Evolutionary conservation across 2,797 vertebrate species (phyloP).

Genomic region (Ctenopoma kingsleyae): DNA sequence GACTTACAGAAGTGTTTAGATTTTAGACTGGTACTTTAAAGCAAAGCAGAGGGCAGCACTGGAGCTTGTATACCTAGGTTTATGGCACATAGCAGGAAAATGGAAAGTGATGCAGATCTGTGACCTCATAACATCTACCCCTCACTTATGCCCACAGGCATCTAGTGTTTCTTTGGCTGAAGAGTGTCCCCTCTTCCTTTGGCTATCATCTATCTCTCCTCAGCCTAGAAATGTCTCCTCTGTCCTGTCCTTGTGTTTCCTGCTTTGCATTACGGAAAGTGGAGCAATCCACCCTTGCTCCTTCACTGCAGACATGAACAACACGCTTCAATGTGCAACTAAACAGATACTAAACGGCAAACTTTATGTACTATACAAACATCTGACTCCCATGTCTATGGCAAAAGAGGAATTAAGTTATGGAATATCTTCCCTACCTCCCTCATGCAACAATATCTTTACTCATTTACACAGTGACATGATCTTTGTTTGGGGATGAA

Average conservation of each 20-base stretch:
- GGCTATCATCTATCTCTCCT: slow-evolving; percentile 73
- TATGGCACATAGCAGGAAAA: slow-evolving; percentile 33
- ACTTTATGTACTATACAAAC: neutral
- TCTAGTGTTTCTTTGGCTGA: slow-evolving; percentile 55
- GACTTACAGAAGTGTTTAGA: slow-evolving; percentile 3
- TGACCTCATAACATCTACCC: slow-evolving; percentile 56
- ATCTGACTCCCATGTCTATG: neutral
- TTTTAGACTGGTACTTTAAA: neutral
- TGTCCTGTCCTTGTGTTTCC: slow-evolving; percentile 61
- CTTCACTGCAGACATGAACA: slow-evolving; percentile 46
- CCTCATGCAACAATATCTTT: neutral
- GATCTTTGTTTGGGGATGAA: neutral
- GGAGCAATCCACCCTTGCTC: slow-evolving; percentile 70
- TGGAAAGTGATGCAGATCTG: slow-evolving; percentile 49
- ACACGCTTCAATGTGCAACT: slow-evolving; percentile 10
- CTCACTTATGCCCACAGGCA: slow-evolving; percentile 43
- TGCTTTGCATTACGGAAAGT: slow-evolving; percentile 66
- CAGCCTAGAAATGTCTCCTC: slow-evolving; percentile 78
- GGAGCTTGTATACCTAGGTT: slow-evolving; percentile 19
- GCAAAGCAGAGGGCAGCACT: neutral
- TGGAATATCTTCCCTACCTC: neutral
- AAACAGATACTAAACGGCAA: slow-evolving; percentile 18
- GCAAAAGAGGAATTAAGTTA: slow-evolving; percentile 5
- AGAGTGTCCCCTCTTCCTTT: slow-evolving; percentile 49
- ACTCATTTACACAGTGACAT: neutral